Conservation (phyloP, 2,113 vertebrate species). For the Centrocercus urophasianus region DNA sequence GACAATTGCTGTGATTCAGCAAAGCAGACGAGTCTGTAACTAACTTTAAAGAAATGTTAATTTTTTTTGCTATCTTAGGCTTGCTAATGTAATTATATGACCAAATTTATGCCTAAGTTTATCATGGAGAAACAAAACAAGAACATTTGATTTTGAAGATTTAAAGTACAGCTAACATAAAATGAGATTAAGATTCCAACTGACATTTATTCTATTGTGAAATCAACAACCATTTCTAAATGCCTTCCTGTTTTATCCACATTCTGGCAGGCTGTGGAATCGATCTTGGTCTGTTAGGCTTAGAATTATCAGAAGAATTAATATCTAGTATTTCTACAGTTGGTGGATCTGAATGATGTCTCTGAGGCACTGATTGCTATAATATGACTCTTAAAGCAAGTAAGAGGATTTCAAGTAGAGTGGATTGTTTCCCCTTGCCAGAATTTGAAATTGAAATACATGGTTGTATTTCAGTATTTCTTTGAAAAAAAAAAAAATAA, state of each 20-base stretch:
- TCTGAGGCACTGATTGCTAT: conserved; percentile 80
- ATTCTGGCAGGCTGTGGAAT: conserved; percentile 79
- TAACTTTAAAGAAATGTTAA: not conserved
- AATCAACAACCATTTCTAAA: not conserved
- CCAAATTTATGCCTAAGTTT: not conserved
- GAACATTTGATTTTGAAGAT: not conserved
- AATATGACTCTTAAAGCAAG: conserved; percentile 80
- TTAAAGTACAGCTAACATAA: not conserved
- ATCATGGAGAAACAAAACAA: not conserved
- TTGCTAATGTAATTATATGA: not conserved
- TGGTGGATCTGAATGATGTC: conserved; percentile 80
- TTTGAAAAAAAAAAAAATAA: not conserved
- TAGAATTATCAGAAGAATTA: conserved; percentile 81
- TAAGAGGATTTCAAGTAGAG: conserved; percentile 81
- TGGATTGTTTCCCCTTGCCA: conserved; percentile 77
- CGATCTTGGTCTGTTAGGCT: conserved; percentile 81
- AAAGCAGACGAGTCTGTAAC: not conserved
- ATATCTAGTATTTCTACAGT: conserved; percentile 79
- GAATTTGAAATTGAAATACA: not conserved
- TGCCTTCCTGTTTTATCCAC: not conserved
- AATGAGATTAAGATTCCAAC: not conserved
- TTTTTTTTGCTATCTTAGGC: not conserved
- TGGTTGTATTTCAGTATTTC: not conserved
- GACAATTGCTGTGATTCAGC: not conserved
- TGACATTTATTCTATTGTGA: not conserved